Conservation (phyloP, 2,888 invertebrate genomes). For the Polylopha cassiicola region DNA sequence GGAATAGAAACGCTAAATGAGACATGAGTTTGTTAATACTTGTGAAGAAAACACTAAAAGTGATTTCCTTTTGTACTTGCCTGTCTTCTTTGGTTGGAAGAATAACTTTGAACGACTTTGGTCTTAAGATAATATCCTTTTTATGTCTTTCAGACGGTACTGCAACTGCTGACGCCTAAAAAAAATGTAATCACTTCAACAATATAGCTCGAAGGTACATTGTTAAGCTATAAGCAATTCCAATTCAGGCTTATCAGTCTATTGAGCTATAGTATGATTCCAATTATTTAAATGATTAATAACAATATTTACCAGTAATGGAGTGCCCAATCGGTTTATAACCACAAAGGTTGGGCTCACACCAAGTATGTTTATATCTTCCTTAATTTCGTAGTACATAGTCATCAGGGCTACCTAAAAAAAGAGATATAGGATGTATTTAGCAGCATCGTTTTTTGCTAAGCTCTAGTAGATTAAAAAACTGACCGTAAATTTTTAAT, state of each 20-base stretch:
- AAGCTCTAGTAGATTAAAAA: no score
- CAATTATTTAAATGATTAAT: constrained; percentile 32
- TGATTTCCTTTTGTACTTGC: no score
- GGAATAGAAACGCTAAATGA: no score
- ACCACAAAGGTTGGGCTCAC: constrained; percentile 80
- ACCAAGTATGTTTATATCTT: constrained; percentile 81
- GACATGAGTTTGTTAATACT: no score
- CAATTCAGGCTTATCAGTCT: no score
- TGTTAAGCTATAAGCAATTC: not conserved
- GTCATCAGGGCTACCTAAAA: constrained; percentile 78
- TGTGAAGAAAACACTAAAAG: no score
- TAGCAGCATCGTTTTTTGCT: no score
- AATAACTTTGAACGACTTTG: constrained; percentile 42
- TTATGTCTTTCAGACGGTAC: constrained; percentile 33
- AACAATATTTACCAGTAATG: constrained; percentile 64
- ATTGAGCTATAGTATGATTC: no score
- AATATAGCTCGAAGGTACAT: not conserved
- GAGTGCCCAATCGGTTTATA: constrained; percentile 75
- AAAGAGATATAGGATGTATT: not conserved
- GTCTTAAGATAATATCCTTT: constrained; percentile 30
- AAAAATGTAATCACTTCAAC: constrained; percentile 31
- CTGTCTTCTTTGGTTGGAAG: constrained; percentile 37
- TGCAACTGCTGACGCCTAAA: constrained; percentile 33
- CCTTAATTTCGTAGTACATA: constrained; percentile 79
- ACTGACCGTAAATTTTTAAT: no score